phyloP scores from a whole-genome alignment of 2,888 invertebrate genomes.

The Melikaiella ostensackeni region DNA sequence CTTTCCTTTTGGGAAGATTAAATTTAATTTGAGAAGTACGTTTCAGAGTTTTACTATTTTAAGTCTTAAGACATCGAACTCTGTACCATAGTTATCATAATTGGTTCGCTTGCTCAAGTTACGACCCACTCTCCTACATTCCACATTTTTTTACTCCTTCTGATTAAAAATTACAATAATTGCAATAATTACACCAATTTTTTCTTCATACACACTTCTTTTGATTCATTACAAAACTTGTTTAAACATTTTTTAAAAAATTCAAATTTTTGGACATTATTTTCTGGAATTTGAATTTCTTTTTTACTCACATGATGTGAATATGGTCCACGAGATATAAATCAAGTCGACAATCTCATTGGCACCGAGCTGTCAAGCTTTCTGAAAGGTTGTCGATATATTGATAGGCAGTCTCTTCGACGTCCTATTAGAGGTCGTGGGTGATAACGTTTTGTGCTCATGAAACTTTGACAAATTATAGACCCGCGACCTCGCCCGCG shows the following conservation, averaged over 20 bases:
- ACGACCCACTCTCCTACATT: slow-evolving; percentile 35
- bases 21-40: not conserved
- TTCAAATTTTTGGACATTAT: not conserved
- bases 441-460: slow-evolving; percentile 32
- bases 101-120: slow-evolving; percentile 36
- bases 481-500: not conserved
- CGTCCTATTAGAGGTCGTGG: slow-evolving; percentile 12
- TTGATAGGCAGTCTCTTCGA: slow-evolving; percentile 27
- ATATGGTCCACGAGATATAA: slow-evolving; percentile 18
- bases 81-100: slow-evolving; percentile 35
- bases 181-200: slow-evolving; percentile 3
- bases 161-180: slow-evolving; percentile 2
- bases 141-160: slow-evolving; percentile 2
- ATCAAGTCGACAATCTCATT: slow-evolving; percentile 26
- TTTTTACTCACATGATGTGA: not conserved
- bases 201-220: not conserved
- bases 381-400: slow-evolving; percentile 36
- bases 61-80: slow-evolving; percentile 26
- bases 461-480: slow-evolving; percentile 32
- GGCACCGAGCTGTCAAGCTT: slow-evolving; percentile 24
- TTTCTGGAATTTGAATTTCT: not conserved
- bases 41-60: slow-evolving; percentile 5
- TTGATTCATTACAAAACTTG: not conserved
- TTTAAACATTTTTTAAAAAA: not conserved
- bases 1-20: not conserved